Base-by-base conservation (phyloP, 2,113 vertebrate genomes). In the Solea senegalensis region DNA sequence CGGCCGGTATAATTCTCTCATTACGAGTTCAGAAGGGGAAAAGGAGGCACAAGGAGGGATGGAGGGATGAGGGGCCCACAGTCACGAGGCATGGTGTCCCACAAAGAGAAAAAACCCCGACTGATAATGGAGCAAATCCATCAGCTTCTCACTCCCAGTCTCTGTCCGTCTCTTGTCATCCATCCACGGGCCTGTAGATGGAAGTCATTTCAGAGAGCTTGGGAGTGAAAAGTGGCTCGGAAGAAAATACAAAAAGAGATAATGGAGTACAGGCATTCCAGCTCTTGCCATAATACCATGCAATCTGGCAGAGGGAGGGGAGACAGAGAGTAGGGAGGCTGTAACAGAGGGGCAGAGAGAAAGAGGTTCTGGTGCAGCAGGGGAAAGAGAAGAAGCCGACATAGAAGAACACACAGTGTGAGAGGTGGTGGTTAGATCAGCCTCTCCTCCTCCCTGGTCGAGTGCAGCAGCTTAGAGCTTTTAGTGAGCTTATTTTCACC, bases 1-100 rank as follows among this genome's bases (percentile, higher is more conserved):
- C 14, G 50, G 65, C 82, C 16, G 53, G 87, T 90, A 89, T 91
- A 90, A 88, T 88, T 88, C 87, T 84, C 81, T 89, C 91, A 93
- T 92, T 91, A 88, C 65, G 72, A 79, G 66, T 82, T 86, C 80
- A 83, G 78, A 71, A 76, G 74, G 69, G 52, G 63, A 27, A 44
- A 78, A 66, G 46, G 44, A 81, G 50, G 63, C 57, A 48, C 12
- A 40, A 64, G n/a, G 61, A 74, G 49, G 16, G 44, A 80, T 50
- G 65, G 62, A 49, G 49, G 79, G 72, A 80, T 78, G 70, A 54
- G 69, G 74, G 69, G 59, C 76, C 87, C 73, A 49, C 3, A 34
- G 34, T 1, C 34, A 34, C 5, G 55, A 80, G 72, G 76, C 63
- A 12, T 44, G 74, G 73, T 48, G 13, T 41, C 69, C 74, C 69